A percentile compares a stretch with the other conserved stretches of the same genome.
These are phyloP conservation scores for Malacoctenus gilli DNA, from an alignment of 2,797 vertebrate species.

Conservation along the genomic window DNA sequence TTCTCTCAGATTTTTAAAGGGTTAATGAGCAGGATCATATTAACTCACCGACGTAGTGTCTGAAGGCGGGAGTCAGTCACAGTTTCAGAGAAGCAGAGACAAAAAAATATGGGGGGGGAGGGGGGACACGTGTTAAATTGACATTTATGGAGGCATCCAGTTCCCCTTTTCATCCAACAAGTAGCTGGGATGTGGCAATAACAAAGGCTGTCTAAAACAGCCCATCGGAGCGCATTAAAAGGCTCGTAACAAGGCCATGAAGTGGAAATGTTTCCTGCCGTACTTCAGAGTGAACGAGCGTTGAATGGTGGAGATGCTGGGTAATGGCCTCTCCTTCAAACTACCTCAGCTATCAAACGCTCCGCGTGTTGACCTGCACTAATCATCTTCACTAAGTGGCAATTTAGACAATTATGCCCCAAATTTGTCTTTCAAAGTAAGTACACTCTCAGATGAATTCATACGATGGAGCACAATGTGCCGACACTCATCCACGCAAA, in stretches of 20 bases:
- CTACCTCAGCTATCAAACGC: slow-evolving; percentile 45
- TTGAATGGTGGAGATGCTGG: slow-evolving; percentile 26
- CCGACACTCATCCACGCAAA: slow-evolving; percentile 5
- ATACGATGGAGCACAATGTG: slow-evolving; percentile 11
- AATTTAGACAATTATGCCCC: slow-evolving; percentile 59
- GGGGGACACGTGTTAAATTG: background rate
- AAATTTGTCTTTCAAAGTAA: slow-evolving; percentile 39
- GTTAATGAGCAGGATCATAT: too few relatives aligned
- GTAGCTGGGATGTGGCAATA: slow-evolving; percentile 13
- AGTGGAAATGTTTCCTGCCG: slow-evolving; percentile 42
- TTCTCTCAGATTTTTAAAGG: too few relatives aligned
- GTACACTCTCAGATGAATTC: slow-evolving; percentile 33
- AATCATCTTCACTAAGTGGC: slow-evolving; percentile 59
- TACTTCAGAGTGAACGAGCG: slow-evolving; percentile 29
- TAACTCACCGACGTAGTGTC: too few relatives aligned
- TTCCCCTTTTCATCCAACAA: slow-evolving; percentile 5
- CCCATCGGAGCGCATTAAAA: slow-evolving; percentile 43
- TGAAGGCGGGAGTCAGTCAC: too few relatives aligned
- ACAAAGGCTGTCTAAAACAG: slow-evolving; percentile 32
- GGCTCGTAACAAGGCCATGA: slow-evolving; percentile 37
- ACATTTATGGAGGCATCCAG: slow-evolving; percentile 13
- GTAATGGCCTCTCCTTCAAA: slow-evolving; percentile 62
- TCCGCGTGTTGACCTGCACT: slow-evolving; percentile 43
- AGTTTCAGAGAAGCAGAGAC: background rate
- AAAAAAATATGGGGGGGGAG: background rate